Evolutionary conservation across 2,113 vertebrate species (phyloP).

Genomic region (Dolichotis patagonum): DNA sequence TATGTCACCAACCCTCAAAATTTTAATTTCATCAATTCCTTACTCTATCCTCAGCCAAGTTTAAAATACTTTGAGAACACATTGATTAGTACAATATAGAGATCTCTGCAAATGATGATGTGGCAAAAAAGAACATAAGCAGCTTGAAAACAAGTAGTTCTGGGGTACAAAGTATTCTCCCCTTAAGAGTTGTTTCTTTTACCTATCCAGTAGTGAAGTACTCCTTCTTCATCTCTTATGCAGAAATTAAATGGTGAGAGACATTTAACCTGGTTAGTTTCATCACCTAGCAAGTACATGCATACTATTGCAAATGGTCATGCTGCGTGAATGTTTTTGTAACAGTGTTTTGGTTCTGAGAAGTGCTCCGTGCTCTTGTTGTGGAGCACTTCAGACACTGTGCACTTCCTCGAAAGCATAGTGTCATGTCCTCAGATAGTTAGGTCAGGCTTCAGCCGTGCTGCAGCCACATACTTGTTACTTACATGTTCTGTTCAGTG

Average conservation of each 20-base stretch:
- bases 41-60: neutral
- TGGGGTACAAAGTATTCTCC: neutral
- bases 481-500: neutral
- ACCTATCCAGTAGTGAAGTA: constrained; percentile 28
- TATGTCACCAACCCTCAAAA: neutral
- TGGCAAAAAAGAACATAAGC: constrained; percentile 26
- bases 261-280: constrained; percentile 1
- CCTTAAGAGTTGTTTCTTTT: constrained; percentile 7
- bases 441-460: neutral
- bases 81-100: constrained; percentile 8
- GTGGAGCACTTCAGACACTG: neutral
- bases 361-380: neutral
- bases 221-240: neutral
- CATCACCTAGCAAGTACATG: neutral
- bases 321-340: neutral
- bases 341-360: neutral
- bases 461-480: neutral
- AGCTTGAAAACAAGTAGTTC: constrained; percentile 34
- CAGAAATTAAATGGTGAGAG: neutral
- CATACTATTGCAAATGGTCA: neutral
- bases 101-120: constrained; percentile 22
- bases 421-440: neutral
- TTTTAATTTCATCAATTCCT: constrained; percentile 23
- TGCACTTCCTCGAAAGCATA: neutral
- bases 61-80: neutral